Percentiles rank a stretch among this genome's conserved stretches.
Conservation (phyloP, 2,797 vertebrate species). For the Cossypha niveicapilla region DNA sequence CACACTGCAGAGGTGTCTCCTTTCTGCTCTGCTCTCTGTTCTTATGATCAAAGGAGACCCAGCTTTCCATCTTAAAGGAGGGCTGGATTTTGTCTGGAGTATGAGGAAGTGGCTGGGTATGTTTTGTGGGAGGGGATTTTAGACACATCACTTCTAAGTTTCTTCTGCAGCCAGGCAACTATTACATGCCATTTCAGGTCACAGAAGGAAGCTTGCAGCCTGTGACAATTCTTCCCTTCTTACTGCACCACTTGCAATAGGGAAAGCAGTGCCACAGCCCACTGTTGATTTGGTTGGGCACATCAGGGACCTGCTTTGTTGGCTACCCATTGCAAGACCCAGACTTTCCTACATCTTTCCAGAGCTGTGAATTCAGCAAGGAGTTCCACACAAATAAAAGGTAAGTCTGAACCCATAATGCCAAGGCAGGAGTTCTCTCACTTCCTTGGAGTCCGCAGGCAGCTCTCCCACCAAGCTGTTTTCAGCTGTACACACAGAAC, state of each 20-base stretch:
- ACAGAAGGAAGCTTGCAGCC: neutral
- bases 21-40: slow-evolving; percentile 46
- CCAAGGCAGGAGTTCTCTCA: neutral
- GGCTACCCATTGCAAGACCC: neutral
- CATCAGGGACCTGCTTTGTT: neutral
- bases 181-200: neutral
- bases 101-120: slow-evolving; percentile 50
- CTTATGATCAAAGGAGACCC: slow-evolving; percentile 49
- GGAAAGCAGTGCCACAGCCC: neutral
- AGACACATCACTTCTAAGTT: neutral
- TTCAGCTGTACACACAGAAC: neutral
- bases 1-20: neutral
- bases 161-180: neutral
- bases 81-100: slow-evolving; percentile 40
- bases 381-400: neutral
- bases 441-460: neutral
- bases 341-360: neutral
- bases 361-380: neutral
- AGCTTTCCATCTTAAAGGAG: slow-evolving; percentile 44
- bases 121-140: slow-evolving; percentile 33
- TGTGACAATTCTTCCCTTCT: neutral
- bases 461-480: neutral
- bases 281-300: neutral
- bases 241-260: neutral
- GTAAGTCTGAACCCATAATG: neutral